phyloP scores from a whole-genome alignment of 2,113 vertebrate species.

The Anarhynchus alexandrinus region DNA sequence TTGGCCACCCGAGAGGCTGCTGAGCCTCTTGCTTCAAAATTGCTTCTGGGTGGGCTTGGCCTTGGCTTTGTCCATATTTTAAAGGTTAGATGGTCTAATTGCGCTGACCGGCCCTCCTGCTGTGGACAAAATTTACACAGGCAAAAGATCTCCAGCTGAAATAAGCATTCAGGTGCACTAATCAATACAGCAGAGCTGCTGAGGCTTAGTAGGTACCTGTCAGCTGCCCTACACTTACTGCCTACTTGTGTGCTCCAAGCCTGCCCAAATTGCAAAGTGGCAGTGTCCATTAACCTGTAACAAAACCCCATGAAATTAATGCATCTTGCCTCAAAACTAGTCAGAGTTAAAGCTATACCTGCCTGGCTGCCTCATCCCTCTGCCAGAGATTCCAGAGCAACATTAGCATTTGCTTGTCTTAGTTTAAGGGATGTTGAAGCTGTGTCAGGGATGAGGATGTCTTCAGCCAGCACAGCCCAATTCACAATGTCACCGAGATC shows the following conservation, averaged over 20 bases:
- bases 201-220: not conserved
- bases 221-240: not conserved
- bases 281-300: not conserved
- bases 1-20: not conserved
- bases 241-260: rapidly evolving
- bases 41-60: not conserved
- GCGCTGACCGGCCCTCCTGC: rapidly evolving
- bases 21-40: not conserved
- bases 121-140: not conserved
- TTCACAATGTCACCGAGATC: rapidly evolving
- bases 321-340: not conserved
- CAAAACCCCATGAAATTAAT: not conserved
- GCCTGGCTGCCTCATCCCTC: not conserved
- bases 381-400: not conserved
- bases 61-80: not conserved
- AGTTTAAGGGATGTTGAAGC: not conserved
- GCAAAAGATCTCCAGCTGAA: not conserved
- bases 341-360: not conserved
- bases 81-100: not conserved
- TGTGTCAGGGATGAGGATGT: not conserved
- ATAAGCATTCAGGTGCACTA: not conserved
- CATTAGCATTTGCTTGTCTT: not conserved
- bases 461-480: not conserved
- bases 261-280: not conserved
- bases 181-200: not conserved